Conservation (phyloP, 2,888 invertebrate species). For the Nomada goodeniana region DNA sequence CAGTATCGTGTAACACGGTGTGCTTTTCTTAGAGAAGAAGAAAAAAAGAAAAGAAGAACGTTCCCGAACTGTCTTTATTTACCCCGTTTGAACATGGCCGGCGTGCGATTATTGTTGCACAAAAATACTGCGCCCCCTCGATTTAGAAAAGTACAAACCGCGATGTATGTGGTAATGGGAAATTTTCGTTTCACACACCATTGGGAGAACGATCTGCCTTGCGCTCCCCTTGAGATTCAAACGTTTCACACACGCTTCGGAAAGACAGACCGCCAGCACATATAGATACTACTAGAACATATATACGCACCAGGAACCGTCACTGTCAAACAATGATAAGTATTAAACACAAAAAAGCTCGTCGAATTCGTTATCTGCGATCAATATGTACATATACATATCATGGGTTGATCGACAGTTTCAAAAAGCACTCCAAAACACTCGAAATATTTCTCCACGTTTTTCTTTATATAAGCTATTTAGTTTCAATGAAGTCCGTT, state of each 20-base stretch:
- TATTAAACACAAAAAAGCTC: constrained; percentile 5
- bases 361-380: constrained; percentile 10
- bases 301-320: constrained; percentile 5
- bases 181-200: background rate
- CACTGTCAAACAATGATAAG: background rate
- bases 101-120: background rate
- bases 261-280: background rate
- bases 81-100: constrained; percentile 19
- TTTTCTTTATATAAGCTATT: background rate
- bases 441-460: background rate
- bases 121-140: constrained; percentile 7
- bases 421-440: background rate
- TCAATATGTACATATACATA: background rate
- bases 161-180: background rate
- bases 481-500: constrained; percentile 6
- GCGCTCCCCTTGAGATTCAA: constrained; percentile 48
- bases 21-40: background rate
- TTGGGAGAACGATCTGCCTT: background rate
- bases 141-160: constrained; percentile 40
- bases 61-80: background rate
- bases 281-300: background rate
- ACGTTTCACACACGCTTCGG: constrained; percentile 13
- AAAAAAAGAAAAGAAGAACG: no score
- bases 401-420: background rate
- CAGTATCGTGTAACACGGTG: background rate